Base-by-base conservation (phyloP, 2,113 vertebrate species). In the Fregata magnificens region DNA sequence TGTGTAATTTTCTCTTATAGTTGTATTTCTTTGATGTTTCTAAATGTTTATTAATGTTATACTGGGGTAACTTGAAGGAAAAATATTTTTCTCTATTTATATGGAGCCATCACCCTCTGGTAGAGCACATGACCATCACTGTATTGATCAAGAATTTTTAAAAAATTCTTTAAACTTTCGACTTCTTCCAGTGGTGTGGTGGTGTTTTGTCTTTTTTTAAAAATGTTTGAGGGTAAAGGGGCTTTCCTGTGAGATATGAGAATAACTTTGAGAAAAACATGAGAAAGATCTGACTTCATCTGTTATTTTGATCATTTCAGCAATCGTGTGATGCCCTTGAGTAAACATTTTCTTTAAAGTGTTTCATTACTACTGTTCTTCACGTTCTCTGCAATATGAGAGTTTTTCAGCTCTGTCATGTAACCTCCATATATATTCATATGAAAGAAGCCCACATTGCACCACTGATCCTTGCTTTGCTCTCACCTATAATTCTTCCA, bases 401-500 rank as follows among this genome's bases (percentile, higher is more conserved):
- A 63, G 32, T 38, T 86, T 90, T 93, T 90, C 63, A 86, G 32
- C 49, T 34, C 49, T 82, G 26, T 62, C 47, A 36, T 81, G 45
- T 73, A 92, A 92, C 32, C 52, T 86, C 76, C 76, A 52, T 88
- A 83, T 93, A 84, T 86, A 92, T 90, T 84, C 4, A 88, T 45
- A 82, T 69, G 56, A 79, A 91, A 38, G 76, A 78, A 88, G 25
- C 25, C 56, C 80, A 78, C 28, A 6, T 18, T 67, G 52, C 72
- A 92, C 52, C 69, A 63, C 8, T 74, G 80, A 76, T 84, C 47
- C 21, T 95, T 90, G 50, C 24, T 78, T 88, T 66, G 36, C 61
- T 95, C 76, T 92, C 42, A 74, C 56, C 69, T 89, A 31, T 92
- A 89, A 91, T 91, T 91, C 80, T 96, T 95, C 79, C 56, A 84